phyloP scores from a whole-genome alignment of 2,113 vertebrate genomes.

The Cacatua alba region DNA sequence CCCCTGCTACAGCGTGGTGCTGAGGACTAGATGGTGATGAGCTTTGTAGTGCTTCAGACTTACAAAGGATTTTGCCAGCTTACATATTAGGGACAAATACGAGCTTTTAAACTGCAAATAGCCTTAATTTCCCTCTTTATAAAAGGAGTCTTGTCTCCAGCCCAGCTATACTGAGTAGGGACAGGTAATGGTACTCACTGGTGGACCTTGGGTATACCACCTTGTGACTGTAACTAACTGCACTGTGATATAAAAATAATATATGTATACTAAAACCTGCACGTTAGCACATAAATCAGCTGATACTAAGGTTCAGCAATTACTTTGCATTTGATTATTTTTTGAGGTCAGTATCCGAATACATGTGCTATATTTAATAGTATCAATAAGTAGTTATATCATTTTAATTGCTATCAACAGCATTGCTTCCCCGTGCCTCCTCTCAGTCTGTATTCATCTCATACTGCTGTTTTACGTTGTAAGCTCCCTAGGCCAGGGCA shows the following conservation, averaged over 20 bases:
- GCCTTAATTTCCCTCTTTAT: background rate
- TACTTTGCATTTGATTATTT: background rate
- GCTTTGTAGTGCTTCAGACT: background rate
- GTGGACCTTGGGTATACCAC: background rate
- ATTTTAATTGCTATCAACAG: background rate
- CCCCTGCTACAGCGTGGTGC: background rate
- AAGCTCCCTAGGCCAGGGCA: background rate
- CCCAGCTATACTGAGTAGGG: background rate
- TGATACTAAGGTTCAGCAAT: background rate
- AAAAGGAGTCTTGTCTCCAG: background rate
- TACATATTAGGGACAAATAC: background rate
- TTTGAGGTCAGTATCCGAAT: background rate
- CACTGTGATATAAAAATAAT: background rate
- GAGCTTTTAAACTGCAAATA: background rate
- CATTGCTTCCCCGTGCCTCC: background rate
- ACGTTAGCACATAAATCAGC: background rate
- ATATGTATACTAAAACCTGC: background rate
- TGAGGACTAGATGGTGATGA: background rate
- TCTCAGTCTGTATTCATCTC: background rate
- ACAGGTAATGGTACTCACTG: background rate
- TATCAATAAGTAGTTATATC: background rate
- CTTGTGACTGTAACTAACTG: background rate
- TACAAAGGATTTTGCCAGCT: background rate
- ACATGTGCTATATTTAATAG: background rate
- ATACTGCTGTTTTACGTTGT: fast-evolving